phyloP scores from a whole-genome alignment of 2,888 invertebrate genomes.

The Ophonus ardosiacus region DNA sequence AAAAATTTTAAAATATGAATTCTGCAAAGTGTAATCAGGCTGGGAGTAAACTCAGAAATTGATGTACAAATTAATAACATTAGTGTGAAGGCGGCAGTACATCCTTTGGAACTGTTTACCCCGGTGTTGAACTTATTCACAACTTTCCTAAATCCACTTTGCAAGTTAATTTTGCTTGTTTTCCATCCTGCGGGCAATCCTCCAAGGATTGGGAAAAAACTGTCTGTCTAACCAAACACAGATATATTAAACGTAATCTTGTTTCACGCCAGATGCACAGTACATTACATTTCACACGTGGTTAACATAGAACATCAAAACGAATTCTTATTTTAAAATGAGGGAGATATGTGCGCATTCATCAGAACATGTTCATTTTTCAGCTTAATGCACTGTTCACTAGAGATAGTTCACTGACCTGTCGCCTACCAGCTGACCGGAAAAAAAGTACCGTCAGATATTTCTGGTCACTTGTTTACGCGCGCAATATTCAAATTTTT shows the following conservation, averaged over 20 bases:
- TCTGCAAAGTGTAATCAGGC: no score
- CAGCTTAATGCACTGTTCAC: background rate
- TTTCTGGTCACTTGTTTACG: no score
- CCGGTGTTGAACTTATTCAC: background rate
- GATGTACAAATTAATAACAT: background rate
- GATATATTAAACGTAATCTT: conserved; percentile 19
- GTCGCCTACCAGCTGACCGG: no score
- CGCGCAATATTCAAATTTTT: no score
- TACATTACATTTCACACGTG: conserved; percentile 30
- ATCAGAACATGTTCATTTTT: no score
- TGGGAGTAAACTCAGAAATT: background rate
- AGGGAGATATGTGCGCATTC: no score
- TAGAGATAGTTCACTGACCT: no score
- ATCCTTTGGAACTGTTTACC: background rate
- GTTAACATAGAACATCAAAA: conserved; percentile 8
- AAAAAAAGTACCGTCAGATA: no score
- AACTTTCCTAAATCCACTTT: conserved; percentile 14
- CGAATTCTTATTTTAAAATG: background rate
- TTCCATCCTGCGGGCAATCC: background rate
- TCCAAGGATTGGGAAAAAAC: conserved; percentile 1
- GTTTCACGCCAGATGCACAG: conserved; percentile 17
- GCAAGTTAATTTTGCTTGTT: conserved; percentile 16
- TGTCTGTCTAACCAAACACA: conserved; percentile 26
- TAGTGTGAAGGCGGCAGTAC: background rate
- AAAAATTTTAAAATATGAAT: no score